Conservation (phyloP, 2,113 vertebrate genomes). For the Dicentrarchus labrax region DNA sequence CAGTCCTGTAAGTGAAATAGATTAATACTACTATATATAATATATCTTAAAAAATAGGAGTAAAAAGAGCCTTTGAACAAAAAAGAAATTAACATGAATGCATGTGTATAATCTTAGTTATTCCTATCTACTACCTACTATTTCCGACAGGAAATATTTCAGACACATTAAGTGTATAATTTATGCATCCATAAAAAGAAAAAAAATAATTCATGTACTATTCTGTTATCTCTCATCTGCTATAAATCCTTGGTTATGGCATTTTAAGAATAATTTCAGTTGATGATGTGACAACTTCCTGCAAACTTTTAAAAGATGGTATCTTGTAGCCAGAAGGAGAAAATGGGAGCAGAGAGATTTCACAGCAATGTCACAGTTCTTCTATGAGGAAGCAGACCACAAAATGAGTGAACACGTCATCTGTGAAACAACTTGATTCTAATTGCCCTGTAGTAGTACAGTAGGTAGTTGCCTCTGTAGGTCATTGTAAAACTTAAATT, state of each 20-base stretch:
- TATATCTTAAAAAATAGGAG: too few relatives aligned
- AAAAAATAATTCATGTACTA: neutral
- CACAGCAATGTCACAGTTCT: constrained; percentile 6
- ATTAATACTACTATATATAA: too few relatives aligned
- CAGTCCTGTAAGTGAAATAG: neutral
- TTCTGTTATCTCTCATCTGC: neutral
- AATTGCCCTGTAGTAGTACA: too few relatives aligned
- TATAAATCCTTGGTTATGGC: neutral
- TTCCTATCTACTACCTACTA: neutral
- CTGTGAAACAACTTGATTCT: too few relatives aligned
- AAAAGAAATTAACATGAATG: neutral
- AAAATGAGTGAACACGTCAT: too few relatives aligned
- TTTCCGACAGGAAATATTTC: neutral
- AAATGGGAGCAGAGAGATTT: neutral
- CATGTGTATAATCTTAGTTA: neutral
- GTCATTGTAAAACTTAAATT: neutral
- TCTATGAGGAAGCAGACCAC: too few relatives aligned
- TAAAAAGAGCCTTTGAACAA: neutral
- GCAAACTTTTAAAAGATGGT: neutral
- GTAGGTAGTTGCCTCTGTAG: too few relatives aligned
- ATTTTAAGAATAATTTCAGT: neutral
- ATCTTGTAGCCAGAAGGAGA: neutral
- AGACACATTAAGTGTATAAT: too few relatives aligned
- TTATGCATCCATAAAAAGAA: neutral
- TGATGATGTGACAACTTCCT: neutral